Percentiles rank a stretch among this genome's conserved stretches.
Conservation (phyloP, 2,888 invertebrate species). For the Achlya flavicornis region DNA sequence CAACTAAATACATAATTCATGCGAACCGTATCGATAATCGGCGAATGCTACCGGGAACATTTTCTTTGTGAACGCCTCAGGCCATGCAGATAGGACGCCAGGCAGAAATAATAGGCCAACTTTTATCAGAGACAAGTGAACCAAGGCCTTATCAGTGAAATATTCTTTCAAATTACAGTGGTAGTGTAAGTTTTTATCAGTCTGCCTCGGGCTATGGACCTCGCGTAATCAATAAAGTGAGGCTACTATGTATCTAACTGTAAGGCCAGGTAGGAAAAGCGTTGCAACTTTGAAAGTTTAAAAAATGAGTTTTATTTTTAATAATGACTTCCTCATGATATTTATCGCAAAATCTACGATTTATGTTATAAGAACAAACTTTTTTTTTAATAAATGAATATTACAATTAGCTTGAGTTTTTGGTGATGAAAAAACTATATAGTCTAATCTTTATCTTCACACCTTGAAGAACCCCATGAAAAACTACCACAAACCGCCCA, state of each 20-base stretch:
- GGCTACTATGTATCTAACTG: constrained; percentile 34
- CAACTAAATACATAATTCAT: constrained; percentile 78
- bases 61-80: constrained; percentile 41
- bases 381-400: no score
- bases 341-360: no score
- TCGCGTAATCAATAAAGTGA: constrained; percentile 57
- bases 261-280: constrained; percentile 14
- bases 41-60: constrained; percentile 16
- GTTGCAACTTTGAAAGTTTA: constrained; percentile 23
- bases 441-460: no score
- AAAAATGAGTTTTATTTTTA: constrained; percentile 2
- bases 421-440: no score
- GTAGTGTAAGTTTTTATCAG: constrained; percentile 71
- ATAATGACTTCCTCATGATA: neutral
- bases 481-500: no score
- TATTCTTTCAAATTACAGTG: constrained; percentile 66
- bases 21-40: constrained; percentile 26
- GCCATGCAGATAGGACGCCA: constrained; percentile 31
- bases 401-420: no score
- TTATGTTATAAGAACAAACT: no score
- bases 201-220: constrained; percentile 53
- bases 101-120: constrained; percentile 71
- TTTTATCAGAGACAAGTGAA: constrained; percentile 67
- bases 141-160: constrained; percentile 58
- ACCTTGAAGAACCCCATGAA: no score